Percentiles rank a stretch among this genome's conserved stretches.
phyloP scores from a whole-genome alignment of 2,797 vertebrate species.

The Leuciscus waleckii region DNA sequence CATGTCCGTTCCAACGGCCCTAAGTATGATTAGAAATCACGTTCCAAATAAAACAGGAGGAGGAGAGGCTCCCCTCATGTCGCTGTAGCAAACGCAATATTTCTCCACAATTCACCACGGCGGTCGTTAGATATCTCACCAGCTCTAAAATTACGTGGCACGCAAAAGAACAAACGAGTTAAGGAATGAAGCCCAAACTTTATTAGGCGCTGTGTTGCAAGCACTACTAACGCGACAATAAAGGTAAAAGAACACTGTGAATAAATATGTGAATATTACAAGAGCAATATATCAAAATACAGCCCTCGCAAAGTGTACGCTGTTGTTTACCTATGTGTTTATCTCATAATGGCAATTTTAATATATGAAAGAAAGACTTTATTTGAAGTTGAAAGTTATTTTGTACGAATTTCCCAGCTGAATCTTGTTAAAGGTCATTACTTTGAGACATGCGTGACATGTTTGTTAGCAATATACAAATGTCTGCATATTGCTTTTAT shows the following conservation, averaged over 20 bases:
- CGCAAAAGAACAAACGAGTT: slow-evolving; percentile 22
- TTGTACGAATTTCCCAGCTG: not conserved
- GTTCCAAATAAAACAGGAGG: slow-evolving; percentile 53
- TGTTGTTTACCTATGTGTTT: not conserved
- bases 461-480: not conserved
- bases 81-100: slow-evolving; percentile 18
- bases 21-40: slow-evolving; percentile 57
- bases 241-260: slow-evolving; percentile 10
- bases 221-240: not conserved
- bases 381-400: slow-evolving; percentile 29
- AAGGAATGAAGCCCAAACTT: slow-evolving; percentile 33
- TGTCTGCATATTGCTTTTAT: not conserved
- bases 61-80: slow-evolving; percentile 37
- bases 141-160: slow-evolving; percentile 30
- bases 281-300: slow-evolving; percentile 21
- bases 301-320: not conserved
- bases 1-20: slow-evolving; percentile 56
- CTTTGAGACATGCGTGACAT: slow-evolving; percentile 7
- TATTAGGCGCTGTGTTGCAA: slow-evolving; percentile 31
- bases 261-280: slow-evolving; percentile 18
- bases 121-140: slow-evolving; percentile 40
- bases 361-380: slow-evolving; percentile 27
- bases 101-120: slow-evolving; percentile 26
- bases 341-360: slow-evolving; percentile 8
- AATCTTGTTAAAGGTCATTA: slow-evolving; percentile 36